Evolutionary conservation across 2,888 invertebrate species (phyloP).

Genomic region (Leptinotarsa haldemani): DNA sequence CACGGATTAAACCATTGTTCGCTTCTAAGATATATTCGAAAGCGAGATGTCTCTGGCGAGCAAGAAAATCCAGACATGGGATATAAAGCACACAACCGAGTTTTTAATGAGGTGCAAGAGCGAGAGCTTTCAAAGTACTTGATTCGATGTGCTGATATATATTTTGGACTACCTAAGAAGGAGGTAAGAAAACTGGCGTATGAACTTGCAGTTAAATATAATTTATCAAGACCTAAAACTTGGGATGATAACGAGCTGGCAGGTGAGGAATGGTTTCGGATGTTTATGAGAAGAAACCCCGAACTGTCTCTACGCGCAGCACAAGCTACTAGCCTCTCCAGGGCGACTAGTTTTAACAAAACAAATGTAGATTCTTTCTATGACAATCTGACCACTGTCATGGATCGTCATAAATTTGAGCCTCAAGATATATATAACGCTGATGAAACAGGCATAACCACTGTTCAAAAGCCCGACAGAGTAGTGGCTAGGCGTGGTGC

Average conservation of each 20-base stretch:
- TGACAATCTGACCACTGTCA: slow-evolving; percentile 44
- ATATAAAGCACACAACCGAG: slow-evolving; percentile 7
- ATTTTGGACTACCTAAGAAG: slow-evolving; percentile 24
- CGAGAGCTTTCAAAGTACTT: slow-evolving; percentile 9
- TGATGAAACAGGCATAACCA: slow-evolving; percentile 51
- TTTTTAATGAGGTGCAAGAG: slow-evolving; percentile 21
- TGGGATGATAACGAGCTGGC: slow-evolving; percentile 51
- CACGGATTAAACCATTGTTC: slow-evolving; percentile 9
- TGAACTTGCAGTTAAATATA: slow-evolving; percentile 23
- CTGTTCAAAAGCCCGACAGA: slow-evolving; percentile 60
- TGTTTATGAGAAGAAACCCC: slow-evolving; percentile 52
- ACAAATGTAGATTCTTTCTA: slow-evolving; percentile 50
- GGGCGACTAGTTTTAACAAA: slow-evolving; percentile 54
- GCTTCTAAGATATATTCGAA: not conserved
- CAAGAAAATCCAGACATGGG: slow-evolving; percentile 21
- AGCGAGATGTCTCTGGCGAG: not conserved
- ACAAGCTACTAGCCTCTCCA: slow-evolving; percentile 47
- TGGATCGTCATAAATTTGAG: slow-evolving; percentile 37
- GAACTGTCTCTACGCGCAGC: slow-evolving; percentile 41
- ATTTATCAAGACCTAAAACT: slow-evolving; percentile 42
- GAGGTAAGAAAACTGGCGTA: slow-evolving; percentile 32
- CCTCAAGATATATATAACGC: slow-evolving; percentile 39
- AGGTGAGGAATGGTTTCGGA: slow-evolving; percentile 55
- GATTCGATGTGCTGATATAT: slow-evolving; percentile 14
- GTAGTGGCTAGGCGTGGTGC: slow-evolving; percentile 58